Percentiles rank a stretch among this genome's conserved stretches.
Conservation (phyloP, 2,797 vertebrate species). For the Poeciliopsis gracilis region DNA sequence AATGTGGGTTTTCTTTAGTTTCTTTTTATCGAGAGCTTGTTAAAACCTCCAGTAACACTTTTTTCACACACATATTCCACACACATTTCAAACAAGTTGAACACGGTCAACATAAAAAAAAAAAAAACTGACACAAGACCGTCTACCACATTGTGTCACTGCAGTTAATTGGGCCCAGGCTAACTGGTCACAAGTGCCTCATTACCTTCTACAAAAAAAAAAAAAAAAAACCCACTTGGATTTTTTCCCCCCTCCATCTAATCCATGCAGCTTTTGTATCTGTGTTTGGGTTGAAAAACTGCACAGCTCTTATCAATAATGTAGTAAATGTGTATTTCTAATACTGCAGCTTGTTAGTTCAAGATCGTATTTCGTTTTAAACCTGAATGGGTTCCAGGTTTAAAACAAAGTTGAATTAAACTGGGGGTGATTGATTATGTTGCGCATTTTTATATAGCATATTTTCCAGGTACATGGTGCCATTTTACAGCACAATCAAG, state of each 20-base stretch:
- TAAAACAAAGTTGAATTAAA: constrained; percentile 32
- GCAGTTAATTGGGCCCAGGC: constrained; percentile 59
- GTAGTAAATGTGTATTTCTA: constrained; percentile 35
- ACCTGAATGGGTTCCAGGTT: constrained; percentile 21
- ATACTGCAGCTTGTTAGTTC: constrained; percentile 48
- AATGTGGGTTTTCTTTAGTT: background rate
- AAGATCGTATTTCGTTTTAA: constrained; percentile 38
- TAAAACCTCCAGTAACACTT: constrained; percentile 25
- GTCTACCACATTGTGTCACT: constrained; percentile 31
- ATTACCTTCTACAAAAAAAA: constrained; percentile 60
- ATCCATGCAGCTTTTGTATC: constrained; percentile 33
- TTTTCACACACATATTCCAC: background rate
- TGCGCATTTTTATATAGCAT: too few relatives aligned
- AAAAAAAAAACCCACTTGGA: constrained; percentile 24
- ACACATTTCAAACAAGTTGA: constrained; percentile 15
- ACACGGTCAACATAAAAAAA: constrained; percentile 11
- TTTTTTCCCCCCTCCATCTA: constrained; percentile 30
- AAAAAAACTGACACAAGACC: constrained; percentile 19
- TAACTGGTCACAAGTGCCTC: constrained; percentile 52
- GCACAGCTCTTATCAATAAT: constrained; percentile 19
- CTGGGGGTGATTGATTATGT: too few relatives aligned
- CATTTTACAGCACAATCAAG: too few relatives aligned
- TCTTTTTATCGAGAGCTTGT: constrained; percentile 36
- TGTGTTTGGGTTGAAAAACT: constrained; percentile 9
- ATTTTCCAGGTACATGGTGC: too few relatives aligned